Evolutionary conservation across 1,140 invertebrate species (phyloP), one percentile per base, ranked within the genome.

Genomic region (Microplitis mediator): DNA sequence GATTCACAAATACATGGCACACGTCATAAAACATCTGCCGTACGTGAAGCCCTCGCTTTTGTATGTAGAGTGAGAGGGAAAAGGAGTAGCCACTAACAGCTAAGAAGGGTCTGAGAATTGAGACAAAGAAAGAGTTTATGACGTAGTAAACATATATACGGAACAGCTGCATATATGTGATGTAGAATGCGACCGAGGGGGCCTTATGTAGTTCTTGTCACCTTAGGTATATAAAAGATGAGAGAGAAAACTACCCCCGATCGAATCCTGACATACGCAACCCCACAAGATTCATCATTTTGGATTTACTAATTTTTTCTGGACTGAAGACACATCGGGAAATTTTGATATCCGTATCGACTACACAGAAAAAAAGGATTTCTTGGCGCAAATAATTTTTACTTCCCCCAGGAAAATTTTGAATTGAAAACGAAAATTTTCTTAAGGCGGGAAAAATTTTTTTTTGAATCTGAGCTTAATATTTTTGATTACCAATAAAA

Each of bases 61-160:
- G 77, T 75, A 73, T 74, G 75, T 68, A 73, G 74, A 75, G 63
- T 52, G 61, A 63, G 63, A 61, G 58, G 71, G 51, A 50, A 75
- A 71, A 73, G 76, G 75, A 56, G 67, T n/a, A 23, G 69, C 34
- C 16, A 67, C 60, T 71, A 76, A 77, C 75, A 72, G 69, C 36
- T 32, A 58, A 71, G 68, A 70, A 85, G 83, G 83, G 84, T 86
- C 82, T 81, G 84, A 82, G 65, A 16, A 34, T 51, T 87, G 84
- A 87, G 85, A 87, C 85, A 87, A 87, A 87, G 85, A 86, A 86
- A 85, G 82, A 78, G 82, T 81, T 82, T 83, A 82, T 86, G 84
- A 85, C 84, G 84, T 45, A 45, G 39, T 45, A 45, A 45, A 45
- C 11, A 45, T 45, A 45, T 11, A 11, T 84, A 81, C 80, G 58